A percentile compares a stretch with the other conserved stretches of the same genome.
Evolutionary conservation across 2,113 vertebrate genomes (phyloP).

Genomic region (Candoia aspera): DNA sequence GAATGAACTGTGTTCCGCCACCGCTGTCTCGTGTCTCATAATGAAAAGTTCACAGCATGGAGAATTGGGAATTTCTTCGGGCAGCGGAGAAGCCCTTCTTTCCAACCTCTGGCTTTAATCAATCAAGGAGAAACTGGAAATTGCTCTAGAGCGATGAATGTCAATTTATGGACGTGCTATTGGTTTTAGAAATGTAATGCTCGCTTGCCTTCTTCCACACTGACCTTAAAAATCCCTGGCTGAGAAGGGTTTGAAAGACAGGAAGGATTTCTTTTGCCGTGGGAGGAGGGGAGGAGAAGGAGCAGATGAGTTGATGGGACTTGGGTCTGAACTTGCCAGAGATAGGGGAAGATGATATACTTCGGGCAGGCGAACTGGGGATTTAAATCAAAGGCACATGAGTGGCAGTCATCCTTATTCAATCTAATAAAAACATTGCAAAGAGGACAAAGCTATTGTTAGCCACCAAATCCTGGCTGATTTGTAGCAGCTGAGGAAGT

Average conservation of each 20-base stretch:
- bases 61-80: conserved; percentile 71
- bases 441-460: conserved; percentile 35
- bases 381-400: conserved; percentile 47
- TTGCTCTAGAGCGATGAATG: conserved; percentile 63
- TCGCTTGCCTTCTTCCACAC: conserved; percentile 64
- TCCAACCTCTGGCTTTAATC: conserved; percentile 71
- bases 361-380: conserved; percentile 22
- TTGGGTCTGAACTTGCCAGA: background rate
- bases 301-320: conserved; percentile 42
- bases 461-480: conserved; percentile 7
- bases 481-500: background rate
- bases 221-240: conserved; percentile 56
- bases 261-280: conserved; percentile 35
- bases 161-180: conserved; percentile 66
- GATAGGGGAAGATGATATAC: background rate
- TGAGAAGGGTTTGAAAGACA: conserved; percentile 53
- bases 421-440: conserved; percentile 38
- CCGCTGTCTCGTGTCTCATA: conserved; percentile 70
- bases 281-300: background rate
- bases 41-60: conserved; percentile 70
- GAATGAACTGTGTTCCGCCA: conserved; percentile 65
- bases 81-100: conserved; percentile 70
- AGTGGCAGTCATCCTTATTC: conserved; percentile 21
- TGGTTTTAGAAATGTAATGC: conserved; percentile 68
- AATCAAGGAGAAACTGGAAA: conserved; percentile 70